Evolutionary conservation across 2,113 vertebrate genomes (phyloP).

Genomic region (Microcebus griseorufus): DNA sequence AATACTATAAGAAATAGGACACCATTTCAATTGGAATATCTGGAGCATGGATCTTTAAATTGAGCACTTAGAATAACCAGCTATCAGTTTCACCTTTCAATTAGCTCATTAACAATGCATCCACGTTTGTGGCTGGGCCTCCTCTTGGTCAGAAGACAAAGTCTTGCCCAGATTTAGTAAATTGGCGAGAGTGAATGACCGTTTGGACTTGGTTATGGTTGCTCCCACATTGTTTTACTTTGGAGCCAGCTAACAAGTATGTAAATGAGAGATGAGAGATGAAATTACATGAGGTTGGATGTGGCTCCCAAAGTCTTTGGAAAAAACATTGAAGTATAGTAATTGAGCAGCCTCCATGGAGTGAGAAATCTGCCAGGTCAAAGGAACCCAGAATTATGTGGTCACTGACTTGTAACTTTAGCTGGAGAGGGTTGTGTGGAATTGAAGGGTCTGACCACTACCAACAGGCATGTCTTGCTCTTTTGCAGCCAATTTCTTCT

Average conservation of each 20-base stretch:
- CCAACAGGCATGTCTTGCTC: background rate
- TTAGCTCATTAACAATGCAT: background rate
- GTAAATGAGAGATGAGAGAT: background rate
- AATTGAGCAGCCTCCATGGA: background rate
- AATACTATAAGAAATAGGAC: background rate
- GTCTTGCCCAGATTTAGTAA: background rate
- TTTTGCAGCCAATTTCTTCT: background rate
- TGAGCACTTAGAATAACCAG: background rate
- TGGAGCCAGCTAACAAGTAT: background rate
- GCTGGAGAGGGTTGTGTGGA: background rate
- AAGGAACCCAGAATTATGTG: background rate
- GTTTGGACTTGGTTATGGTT: background rate
- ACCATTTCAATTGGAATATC: background rate
- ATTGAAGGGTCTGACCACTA: background rate
- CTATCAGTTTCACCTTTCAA: background rate
- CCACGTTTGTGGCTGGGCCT: background rate
- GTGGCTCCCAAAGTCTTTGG: background rate
- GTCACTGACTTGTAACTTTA: background rate
- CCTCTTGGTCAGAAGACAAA: background rate
- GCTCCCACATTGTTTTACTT: background rate
- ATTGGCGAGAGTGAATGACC: background rate
- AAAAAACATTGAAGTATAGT: background rate
- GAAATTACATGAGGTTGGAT: background rate
- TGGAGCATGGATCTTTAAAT: constrained; percentile 17
- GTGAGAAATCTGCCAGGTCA: background rate